phyloP scores from a whole-genome alignment of 2,797 vertebrate genomes.

The Hypotaenidia okinawae region DNA sequence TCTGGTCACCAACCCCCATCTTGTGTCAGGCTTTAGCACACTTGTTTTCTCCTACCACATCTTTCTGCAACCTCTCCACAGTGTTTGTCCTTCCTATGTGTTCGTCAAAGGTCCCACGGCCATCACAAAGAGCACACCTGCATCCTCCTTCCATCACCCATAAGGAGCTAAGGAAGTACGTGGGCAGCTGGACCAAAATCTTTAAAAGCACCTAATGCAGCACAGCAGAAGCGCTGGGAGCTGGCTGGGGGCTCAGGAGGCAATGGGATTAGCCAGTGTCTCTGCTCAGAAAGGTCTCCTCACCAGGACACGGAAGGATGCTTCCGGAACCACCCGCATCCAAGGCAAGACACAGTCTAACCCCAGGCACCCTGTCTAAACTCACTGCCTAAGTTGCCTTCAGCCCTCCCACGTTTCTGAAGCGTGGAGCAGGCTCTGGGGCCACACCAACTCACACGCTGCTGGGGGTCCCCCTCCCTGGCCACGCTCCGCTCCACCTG shows the following conservation, averaged over 20 bases:
- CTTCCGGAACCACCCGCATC: neutral
- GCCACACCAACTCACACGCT: fast-evolving
- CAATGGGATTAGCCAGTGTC: neutral
- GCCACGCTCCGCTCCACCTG: neutral
- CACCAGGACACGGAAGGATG: neutral
- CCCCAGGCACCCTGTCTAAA: fast-evolving
- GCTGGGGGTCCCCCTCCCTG: neutral
- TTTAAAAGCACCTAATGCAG: fast-evolving
- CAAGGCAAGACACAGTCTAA: neutral
- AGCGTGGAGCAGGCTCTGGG: neutral
- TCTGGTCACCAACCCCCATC: neutral
- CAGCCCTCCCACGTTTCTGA: fast-evolving
- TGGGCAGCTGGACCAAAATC: neutral
- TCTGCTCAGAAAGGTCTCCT: neutral
- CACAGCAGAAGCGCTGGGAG: neutral
- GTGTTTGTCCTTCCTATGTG: neutral
- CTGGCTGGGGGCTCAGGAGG: neutral
- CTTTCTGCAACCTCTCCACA: neutral
- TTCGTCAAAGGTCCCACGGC: neutral
- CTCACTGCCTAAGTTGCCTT: neutral
- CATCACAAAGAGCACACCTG: neutral
- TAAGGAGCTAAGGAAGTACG: neutral
- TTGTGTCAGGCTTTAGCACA: neutral
- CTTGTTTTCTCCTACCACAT: neutral
- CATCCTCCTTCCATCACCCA: fast-evolving